These are phyloP conservation scores for Callinectes sapidus DNA, from an alignment of 2,888 invertebrate genomes.

Conservation along the genomic window DNA sequence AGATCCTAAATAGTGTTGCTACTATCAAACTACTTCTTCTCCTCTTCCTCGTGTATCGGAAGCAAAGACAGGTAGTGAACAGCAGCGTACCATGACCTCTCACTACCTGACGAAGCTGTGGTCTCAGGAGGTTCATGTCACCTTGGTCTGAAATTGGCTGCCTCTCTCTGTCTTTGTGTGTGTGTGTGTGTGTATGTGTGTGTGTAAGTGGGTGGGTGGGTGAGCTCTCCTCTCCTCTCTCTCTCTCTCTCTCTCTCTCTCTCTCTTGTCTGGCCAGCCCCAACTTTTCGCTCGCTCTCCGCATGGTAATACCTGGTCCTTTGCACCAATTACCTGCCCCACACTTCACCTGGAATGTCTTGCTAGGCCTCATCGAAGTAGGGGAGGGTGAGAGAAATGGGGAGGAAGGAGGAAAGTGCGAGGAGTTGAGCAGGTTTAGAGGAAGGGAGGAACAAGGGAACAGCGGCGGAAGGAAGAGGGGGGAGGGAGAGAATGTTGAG, in stretches of 20 bases:
- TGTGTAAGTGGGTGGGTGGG: neutral
- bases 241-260: constrained; percentile 46
- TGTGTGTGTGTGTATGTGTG: neutral
- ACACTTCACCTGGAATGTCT: constrained; percentile 23
- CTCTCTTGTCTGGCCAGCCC: neutral
- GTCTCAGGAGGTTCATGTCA: neutral
- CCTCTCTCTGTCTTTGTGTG: neutral
- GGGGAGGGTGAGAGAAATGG: constrained; percentile 1
- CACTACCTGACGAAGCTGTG: constrained; percentile 2
- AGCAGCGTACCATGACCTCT: neutral
- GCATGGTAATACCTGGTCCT: constrained; percentile 13
- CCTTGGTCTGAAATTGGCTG: neutral
- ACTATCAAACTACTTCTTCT: neutral
- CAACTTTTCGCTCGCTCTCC: constrained; percentile 31
- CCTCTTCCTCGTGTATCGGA: neutral
- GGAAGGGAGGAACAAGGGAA: neutral
- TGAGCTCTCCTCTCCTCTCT: neutral
- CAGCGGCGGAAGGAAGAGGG: neutral
- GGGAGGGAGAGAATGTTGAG: neutral
- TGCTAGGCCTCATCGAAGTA: constrained; percentile 1
- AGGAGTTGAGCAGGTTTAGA: neutral
- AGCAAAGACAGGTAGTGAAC: neutral
- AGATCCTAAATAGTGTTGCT: neutral
- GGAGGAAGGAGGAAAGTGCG: neutral
- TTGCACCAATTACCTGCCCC: constrained; percentile 31